phyloP scores from a whole-genome alignment of 2,888 invertebrate genomes.

The Galerucella pusilla region DNA sequence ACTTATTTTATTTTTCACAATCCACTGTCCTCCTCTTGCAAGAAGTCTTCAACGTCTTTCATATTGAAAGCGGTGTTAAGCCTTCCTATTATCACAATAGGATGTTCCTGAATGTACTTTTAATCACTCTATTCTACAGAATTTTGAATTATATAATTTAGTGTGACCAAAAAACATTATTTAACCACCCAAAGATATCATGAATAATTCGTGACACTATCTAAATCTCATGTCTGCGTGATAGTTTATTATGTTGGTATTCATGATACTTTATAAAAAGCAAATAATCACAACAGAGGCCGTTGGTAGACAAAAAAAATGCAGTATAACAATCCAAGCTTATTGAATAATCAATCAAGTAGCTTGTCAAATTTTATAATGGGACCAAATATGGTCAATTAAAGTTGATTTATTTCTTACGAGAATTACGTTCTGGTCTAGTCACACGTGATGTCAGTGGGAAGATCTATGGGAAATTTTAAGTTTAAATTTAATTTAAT shows the following conservation, averaged over 20 bases:
- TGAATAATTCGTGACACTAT: conserved; percentile 45
- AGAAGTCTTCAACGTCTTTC: no score
- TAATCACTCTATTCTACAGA: no score
- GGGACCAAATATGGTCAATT: conserved; percentile 49
- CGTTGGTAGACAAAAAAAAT: conserved; percentile 30
- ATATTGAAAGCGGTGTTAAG: no score
- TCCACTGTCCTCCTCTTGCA: no score
- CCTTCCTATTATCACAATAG: no score
- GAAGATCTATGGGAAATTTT: conserved; percentile 17
- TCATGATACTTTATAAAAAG: conserved; percentile 38
- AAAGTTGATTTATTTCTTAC: conserved; percentile 52
- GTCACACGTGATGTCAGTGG: conserved; percentile 20
- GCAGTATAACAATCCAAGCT: conserved; percentile 26
- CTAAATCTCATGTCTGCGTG: conserved; percentile 43
- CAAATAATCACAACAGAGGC: conserved; percentile 37
- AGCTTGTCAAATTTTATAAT: conserved; percentile 46
- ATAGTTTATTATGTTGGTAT: conserved; percentile 33
- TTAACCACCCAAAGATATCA: not conserved
- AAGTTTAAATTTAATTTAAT: not conserved
- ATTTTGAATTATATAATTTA: not conserved
- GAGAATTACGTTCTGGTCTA: conserved; percentile 31
- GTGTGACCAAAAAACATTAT: not conserved
- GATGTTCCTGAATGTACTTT: no score
- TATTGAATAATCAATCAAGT: conserved; percentile 49
- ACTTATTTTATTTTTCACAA: no score